phyloP scores from a whole-genome alignment of 2,888 invertebrate genomes.

The Thumatha senex region DNA sequence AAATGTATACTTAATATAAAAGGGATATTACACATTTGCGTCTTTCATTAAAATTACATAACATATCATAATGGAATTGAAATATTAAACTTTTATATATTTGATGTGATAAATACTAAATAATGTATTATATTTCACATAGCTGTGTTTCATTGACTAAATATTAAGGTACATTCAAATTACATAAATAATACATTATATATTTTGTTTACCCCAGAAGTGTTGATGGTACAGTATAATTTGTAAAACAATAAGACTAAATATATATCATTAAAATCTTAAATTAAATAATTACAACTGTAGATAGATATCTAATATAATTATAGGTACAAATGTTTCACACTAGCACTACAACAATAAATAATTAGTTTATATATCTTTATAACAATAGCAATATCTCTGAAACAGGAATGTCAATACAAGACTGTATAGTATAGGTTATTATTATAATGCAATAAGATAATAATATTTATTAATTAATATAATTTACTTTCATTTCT shows the following conservation, averaged over 20 bases:
- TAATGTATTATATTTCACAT: background rate
- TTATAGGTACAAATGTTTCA: constrained; percentile 20
- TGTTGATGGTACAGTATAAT: background rate
- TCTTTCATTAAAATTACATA: too few species aligned
- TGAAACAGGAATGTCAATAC: constrained; percentile 48
- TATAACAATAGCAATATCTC: constrained; percentile 43
- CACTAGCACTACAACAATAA: constrained; percentile 18
- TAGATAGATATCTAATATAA: constrained; percentile 6
- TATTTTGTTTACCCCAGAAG: background rate
- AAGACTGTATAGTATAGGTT: constrained; percentile 36
- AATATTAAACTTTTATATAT: too few species aligned
- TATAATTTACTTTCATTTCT: constrained; percentile 42
- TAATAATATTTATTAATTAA: constrained; percentile 15
- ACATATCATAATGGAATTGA: too few species aligned
- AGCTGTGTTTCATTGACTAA: background rate
- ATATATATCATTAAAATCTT: constrained; percentile 3
- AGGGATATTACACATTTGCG: too few species aligned
- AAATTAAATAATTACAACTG: constrained; percentile 12
- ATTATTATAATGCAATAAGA: constrained; percentile 15
- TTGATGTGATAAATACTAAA: too few species aligned
- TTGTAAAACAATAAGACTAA: constrained; percentile 4
- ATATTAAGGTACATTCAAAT: background rate
- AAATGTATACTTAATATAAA: too few species aligned
- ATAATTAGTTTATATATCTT: constrained; percentile 31
- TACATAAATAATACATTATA: background rate